Evolutionary conservation across 2,797 vertebrate genomes (phyloP), one percentile per base, ranked within the genome.

Genomic region (Phoxinus dragarum): DNA sequence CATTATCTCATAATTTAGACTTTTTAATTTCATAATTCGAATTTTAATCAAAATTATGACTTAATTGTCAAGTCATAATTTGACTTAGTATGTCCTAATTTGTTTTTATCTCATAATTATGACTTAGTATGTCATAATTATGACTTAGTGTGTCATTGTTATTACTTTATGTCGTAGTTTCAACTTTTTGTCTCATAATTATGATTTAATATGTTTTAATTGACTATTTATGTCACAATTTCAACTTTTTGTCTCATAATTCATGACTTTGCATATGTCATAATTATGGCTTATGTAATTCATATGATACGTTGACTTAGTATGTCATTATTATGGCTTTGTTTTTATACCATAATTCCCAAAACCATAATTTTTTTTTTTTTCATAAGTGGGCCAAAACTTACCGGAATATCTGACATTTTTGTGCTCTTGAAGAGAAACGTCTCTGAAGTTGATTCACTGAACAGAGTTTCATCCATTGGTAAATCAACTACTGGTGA

Each of bases 351-450:
- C 23, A 27, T 27, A 61, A 61, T 64, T 14, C 6, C 11, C 10
- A 61, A 61, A 61, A 5, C 10, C n/a, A n/a, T n/a, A n/a, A 0
- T 61, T 4, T 27, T 59, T 56, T n/a, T 10, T 61, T 61, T 5
- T 23, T 5, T 49, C 9, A 52, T 19, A n/a, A 56, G n/a, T 56
- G 7, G 23, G 59, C 23, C n/a, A 27, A 61, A 82, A 87, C 90
- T 81, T 90, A 95, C 95, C n/a, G 89, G 93, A 68, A 96, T 95
- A 90, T 94, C 93, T 0, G 91, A 89, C 94, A 95, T 95, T 89
- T 92, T 94, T 88, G 88, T 87, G 82, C 82, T 90, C 88, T 89
- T 92, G 44, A 90, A 74, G 76, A 93, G 90, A 81, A 93, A 87
- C 11, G 80, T 87, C 40, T 94, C 91, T 61, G 92, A 93, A 31